Conservation (phyloP, 2,113 vertebrate species). For the Genyomyrus donnyi region DNA sequence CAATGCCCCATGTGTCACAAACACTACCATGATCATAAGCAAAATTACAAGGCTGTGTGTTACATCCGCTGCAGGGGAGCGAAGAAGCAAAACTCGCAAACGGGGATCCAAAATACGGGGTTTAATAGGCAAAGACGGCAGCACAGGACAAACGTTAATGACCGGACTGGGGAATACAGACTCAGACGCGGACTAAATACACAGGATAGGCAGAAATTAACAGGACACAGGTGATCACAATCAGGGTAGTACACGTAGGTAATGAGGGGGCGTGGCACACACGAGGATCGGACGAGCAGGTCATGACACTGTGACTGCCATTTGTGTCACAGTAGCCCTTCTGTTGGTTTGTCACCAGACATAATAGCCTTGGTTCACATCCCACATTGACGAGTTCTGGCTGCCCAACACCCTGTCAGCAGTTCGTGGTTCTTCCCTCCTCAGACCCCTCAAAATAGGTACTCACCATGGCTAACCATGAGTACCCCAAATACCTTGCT, state of each 20-base stretch:
- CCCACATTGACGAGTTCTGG: not conserved
- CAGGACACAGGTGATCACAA: too few relatives aligned
- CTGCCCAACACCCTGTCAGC: not conserved
- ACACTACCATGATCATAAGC: not conserved
- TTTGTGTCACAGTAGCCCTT: not conserved
- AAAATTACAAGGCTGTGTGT: not conserved
- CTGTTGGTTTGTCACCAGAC: not conserved
- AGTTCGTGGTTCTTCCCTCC: not conserved
- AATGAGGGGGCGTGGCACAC: too few relatives aligned
- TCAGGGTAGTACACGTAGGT: too few relatives aligned
- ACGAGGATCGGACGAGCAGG: too few relatives aligned
- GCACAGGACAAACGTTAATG: too few relatives aligned
- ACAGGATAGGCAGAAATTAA: too few relatives aligned
- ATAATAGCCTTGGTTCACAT: not conserved
- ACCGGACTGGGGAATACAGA: too few relatives aligned
- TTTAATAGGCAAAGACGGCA: too few relatives aligned
- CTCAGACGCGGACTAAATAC: too few relatives aligned
- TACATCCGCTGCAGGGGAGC: too few relatives aligned
- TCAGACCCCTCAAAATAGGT: not conserved
- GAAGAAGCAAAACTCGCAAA: too few relatives aligned
- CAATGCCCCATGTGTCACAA: not conserved
- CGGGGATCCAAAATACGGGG: too few relatives aligned
- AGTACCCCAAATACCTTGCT: not conserved
- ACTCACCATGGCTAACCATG: not conserved
- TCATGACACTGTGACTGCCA: not conserved